A percentile compares a stretch with the other conserved stretches of the same genome.
Conservation (phyloP, 1,140 invertebrate genomes). For the Zophobas atratus region DNA sequence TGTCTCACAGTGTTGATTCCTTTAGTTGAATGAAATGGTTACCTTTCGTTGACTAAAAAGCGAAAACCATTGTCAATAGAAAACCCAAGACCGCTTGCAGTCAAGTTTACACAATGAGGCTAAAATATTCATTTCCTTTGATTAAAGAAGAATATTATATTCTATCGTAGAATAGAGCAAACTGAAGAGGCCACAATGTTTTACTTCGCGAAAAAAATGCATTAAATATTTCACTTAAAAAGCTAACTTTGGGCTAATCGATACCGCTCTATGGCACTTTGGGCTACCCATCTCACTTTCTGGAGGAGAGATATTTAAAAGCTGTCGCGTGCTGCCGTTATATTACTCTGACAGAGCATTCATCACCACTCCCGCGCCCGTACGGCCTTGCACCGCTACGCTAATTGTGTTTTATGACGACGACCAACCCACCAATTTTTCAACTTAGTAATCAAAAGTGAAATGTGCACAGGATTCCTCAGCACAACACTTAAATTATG, state of each 20-base stretch:
- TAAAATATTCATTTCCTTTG: no score
- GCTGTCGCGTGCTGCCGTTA: conserved; percentile 58
- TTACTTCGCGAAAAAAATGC: no score
- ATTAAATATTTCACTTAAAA: no score
- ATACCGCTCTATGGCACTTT: conserved; percentile 10
- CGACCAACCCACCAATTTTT: conserved; percentile 58
- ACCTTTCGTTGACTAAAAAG: no score
- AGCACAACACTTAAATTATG: conserved; percentile 13
- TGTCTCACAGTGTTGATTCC: no score
- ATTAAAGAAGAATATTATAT: no score
- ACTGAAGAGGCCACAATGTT: no score
- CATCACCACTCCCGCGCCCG: conserved; percentile 56
- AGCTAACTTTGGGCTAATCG: background rate
- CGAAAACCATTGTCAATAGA: no score
- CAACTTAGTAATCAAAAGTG: conserved; percentile 54
- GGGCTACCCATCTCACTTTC: conserved; percentile 24
- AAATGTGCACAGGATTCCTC: conserved; percentile 53
- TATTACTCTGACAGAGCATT: conserved; percentile 60
- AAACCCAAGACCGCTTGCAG: no score
- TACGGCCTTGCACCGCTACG: conserved; percentile 54
- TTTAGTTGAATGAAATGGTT: no score
- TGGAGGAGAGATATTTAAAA: conserved; percentile 34
- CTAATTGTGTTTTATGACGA: conserved; percentile 60
- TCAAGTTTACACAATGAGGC: no score
- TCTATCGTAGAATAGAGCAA: no score